Percentiles rank a stretch among this genome's conserved stretches.
These are phyloP conservation scores for Nycticebus coucang DNA, from an alignment of 2,113 vertebrate genomes.

Conservation along the genomic window DNA sequence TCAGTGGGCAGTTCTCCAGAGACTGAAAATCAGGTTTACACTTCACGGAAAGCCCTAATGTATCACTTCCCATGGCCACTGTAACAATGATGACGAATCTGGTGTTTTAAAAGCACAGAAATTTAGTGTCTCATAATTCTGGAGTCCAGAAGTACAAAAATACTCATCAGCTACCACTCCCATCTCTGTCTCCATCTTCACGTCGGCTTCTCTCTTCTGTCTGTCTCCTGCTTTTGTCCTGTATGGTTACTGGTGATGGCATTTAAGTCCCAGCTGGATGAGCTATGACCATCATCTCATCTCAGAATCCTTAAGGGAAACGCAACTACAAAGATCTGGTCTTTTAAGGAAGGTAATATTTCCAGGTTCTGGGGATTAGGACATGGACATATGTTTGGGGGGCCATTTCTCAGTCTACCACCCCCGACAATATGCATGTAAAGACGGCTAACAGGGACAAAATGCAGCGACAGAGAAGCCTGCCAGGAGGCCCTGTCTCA, in stretches of 20 bases:
- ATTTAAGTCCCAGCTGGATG: not conserved
- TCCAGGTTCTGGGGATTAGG: not conserved
- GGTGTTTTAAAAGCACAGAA: conserved; percentile 2
- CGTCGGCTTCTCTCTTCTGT: not conserved
- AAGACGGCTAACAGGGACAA: not conserved
- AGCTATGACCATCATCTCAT: not conserved
- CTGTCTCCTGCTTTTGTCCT: not conserved
- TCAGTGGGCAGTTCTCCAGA: not conserved
- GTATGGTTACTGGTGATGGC: not conserved
- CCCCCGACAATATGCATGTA: not conserved
- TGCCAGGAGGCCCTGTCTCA: not conserved
- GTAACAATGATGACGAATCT: not conserved
- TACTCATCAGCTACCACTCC: not conserved
- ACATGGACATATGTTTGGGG: not conserved
- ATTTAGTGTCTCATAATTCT: not conserved
- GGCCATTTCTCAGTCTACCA: not conserved
- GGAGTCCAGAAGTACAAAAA: not conserved
- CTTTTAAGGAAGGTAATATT: not conserved
- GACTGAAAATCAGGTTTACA: not conserved
- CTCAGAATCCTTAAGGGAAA: not conserved
- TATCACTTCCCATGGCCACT: not conserved
- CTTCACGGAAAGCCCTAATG: not conserved
- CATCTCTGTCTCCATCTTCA: not conserved
- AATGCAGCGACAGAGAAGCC: not conserved
- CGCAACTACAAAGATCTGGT: not conserved